Evolutionary conservation across 2,888 invertebrate genomes (phyloP).

Genomic region (Globia sparganii): DNA sequence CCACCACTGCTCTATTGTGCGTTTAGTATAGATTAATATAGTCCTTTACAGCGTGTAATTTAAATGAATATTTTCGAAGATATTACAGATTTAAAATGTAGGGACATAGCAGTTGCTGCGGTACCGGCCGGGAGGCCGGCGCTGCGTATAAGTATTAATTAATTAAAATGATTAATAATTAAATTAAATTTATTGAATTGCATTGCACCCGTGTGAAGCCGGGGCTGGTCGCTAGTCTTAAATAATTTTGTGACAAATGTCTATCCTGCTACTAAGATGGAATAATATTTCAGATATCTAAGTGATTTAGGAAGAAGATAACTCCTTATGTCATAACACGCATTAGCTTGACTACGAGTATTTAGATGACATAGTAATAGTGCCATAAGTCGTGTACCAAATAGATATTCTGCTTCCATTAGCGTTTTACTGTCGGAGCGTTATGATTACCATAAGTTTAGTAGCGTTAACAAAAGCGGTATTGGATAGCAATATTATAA

Average conservation of each 20-base stretch:
- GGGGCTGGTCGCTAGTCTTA: too few species aligned
- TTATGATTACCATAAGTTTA: constrained; percentile 58
- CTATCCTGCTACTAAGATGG: not conserved
- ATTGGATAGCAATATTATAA: not conserved
- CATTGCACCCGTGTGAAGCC: too few species aligned
- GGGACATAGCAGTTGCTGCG: too few species aligned
- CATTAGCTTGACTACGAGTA: constrained; percentile 29
- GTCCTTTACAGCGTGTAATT: too few species aligned
- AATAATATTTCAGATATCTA: constrained; percentile 5
- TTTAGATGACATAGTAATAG: constrained; percentile 28
- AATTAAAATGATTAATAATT: too few species aligned
- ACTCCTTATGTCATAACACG: constrained; percentile 17
- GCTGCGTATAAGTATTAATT: too few species aligned
- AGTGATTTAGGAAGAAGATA: not conserved
- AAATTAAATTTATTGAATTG: too few species aligned
- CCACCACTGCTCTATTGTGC: too few species aligned
- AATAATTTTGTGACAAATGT: not conserved
- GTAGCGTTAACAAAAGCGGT: constrained; percentile 37
- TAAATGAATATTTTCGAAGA: too few species aligned
- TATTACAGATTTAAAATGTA: too few species aligned
- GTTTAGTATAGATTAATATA: too few species aligned
- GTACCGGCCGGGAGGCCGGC: too few species aligned
- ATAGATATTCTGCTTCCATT: constrained; percentile 63
- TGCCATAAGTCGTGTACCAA: constrained; percentile 25
- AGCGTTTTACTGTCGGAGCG: constrained; percentile 53